Percentiles rank a stretch among this genome's conserved stretches.
Evolutionary conservation across 1,140 invertebrate genomes (phyloP).

Genomic region (Triops cancriformis): DNA sequence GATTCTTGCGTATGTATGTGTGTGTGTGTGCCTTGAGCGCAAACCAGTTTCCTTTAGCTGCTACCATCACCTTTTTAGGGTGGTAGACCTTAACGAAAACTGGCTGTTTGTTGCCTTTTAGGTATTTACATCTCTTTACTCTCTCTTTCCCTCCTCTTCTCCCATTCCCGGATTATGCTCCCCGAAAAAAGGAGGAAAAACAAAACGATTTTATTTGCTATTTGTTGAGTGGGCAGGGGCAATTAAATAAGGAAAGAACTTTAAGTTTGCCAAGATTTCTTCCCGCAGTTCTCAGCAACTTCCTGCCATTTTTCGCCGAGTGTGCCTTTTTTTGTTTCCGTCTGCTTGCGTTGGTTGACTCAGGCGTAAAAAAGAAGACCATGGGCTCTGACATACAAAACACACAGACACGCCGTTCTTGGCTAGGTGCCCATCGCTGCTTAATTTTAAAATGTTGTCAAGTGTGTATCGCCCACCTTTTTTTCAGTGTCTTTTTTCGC

Average conservation of each 20-base stretch:
- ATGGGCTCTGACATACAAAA: not conserved
- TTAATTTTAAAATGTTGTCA: not conserved
- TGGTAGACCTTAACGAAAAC: not conserved
- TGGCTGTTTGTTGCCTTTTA: not conserved
- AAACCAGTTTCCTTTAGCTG: not conserved
- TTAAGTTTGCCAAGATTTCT: too few species aligned
- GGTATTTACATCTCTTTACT: not conserved
- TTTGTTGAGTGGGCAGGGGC: too few species aligned
- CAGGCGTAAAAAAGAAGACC: not conserved
- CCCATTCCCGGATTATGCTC: too few species aligned
- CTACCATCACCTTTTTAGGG: not conserved
- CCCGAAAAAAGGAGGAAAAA: too few species aligned
- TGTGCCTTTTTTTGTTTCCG: not conserved
- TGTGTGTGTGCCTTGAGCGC: not conserved
- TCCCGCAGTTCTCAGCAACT: not conserved
- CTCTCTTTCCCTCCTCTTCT: not conserved
- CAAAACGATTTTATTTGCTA: too few species aligned
- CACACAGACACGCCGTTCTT: not conserved
- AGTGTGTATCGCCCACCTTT: not conserved
- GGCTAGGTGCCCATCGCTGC: not conserved
- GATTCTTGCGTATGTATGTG: not conserved
- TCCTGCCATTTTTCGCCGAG: not conserved
- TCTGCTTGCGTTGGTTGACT: conserved; percentile 1
- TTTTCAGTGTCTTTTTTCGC: not conserved
- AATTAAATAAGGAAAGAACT: too few species aligned